phyloP scores from a whole-genome alignment of 1,140 invertebrate genomes.

The Nomia melanderi region DNA sequence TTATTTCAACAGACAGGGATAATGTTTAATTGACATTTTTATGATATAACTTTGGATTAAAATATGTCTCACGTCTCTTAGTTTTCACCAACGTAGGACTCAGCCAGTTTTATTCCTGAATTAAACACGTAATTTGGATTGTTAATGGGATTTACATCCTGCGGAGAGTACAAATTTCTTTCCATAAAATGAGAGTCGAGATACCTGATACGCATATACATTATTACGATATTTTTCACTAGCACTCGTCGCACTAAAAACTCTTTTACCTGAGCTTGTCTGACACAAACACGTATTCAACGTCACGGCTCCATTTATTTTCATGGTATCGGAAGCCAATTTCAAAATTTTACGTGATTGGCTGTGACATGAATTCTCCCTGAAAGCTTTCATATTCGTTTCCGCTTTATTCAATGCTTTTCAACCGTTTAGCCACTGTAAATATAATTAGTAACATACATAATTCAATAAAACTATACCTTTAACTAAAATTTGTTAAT shows the following conservation, averaged over 20 bases:
- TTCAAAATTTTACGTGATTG: no score
- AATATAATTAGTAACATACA: no score
- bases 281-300: not conserved
- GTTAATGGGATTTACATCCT: constrained; percentile 37
- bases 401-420: no score
- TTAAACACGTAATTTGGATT: constrained; percentile 27
- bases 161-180: not conserved
- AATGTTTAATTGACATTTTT: constrained; percentile 25
- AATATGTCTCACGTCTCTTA: not conserved
- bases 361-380: no score
- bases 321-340: not conserved
- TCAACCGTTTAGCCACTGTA: no score
- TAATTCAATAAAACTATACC: no score
- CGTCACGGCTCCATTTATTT: not conserved
- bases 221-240: constrained; percentile 22
- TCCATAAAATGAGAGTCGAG: constrained; percentile 13
- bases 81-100: not conserved
- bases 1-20: not conserved
- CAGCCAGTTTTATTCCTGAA: constrained; percentile 13
- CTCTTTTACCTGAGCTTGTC: not conserved
- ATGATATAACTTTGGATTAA: constrained; percentile 16
- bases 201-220: constrained; percentile 22
- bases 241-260: not conserved
- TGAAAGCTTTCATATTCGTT: no score
- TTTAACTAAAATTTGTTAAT: no score